phyloP scores from a whole-genome alignment of 2,888 invertebrate species.

The Idaea straminata region DNA sequence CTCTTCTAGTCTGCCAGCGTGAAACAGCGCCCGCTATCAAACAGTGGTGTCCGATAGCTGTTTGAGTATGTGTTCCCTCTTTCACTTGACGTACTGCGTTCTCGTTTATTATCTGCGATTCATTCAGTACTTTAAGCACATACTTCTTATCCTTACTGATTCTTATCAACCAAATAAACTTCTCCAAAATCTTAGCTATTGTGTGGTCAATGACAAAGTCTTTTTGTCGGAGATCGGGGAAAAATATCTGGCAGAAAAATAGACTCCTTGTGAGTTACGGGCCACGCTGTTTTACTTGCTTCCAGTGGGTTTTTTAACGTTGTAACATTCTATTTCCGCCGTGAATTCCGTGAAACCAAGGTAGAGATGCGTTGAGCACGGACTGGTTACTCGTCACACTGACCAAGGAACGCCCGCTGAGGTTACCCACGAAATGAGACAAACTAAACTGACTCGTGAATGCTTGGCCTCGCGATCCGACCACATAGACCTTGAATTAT shows the following conservation, averaged over 20 bases:
- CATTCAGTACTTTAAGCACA: conserved; percentile 92
- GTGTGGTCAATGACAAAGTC: conserved; percentile 84
- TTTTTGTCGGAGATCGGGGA: conserved; percentile 76
- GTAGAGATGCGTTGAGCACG: conserved; percentile 81
- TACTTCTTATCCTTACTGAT: conserved; percentile 83
- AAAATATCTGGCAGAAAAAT: conserved; percentile 94
- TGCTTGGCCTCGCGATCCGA: conserved; percentile 63
- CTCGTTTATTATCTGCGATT: conserved; percentile 88
- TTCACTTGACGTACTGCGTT: too few species aligned
- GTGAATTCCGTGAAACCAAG: conserved; percentile 84
- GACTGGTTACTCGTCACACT: conserved; percentile 82
- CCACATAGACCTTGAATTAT: conserved; percentile 50
- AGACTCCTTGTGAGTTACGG: conserved; percentile 89
- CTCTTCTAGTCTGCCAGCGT: too few species aligned
- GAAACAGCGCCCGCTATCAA: too few species aligned
- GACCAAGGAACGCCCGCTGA: conserved; percentile 81
- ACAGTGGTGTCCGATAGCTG: too few species aligned
- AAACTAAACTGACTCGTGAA: conserved; percentile 77
- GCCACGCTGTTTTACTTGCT: conserved; percentile 88
- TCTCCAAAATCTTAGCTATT: conserved; percentile 95
- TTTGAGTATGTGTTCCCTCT: too few species aligned
- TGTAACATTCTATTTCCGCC: conserved; percentile 84
- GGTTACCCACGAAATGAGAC: conserved; percentile 80
- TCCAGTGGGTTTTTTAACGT: conserved; percentile 80
- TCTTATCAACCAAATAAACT: conserved; percentile 89